Evolutionary conservation across 2,797 vertebrate species (phyloP), one percentile per base, ranked within the genome.

Genomic region (Numenius phaeopus): DNA sequence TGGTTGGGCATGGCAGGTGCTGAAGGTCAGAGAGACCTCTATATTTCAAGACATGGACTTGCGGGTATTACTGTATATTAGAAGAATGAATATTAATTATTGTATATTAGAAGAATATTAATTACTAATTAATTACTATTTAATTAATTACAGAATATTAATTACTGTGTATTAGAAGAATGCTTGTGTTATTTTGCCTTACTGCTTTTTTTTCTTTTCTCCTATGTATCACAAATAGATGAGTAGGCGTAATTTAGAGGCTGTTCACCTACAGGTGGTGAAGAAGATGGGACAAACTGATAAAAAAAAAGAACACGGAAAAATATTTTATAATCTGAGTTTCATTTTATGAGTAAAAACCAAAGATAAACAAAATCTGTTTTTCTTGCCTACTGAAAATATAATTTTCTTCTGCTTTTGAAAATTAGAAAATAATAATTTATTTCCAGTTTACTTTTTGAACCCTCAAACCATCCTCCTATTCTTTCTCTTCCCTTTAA

Each of bases 401-500:
- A 4, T 37, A 21, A 20, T 65, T 81, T 90, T 42, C 2, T 73
- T 87, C 30, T 70, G 14, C 7, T 83, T 92, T 90, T 79, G 4
- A 59, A 78, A 65, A n/a, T 3, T 26, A 29, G 9, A 47, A 90
- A 52, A 71, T 29, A 50, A 26, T 24, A 17, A 17, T 34, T 90
- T 92, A 7, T 4, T 65, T 72, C 61, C 18, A 4, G 5, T 67
- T 79, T 46, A 20, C 2, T 39, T 55, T 71, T 39, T 90, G 5
- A 30, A 34, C 13, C 3, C 3, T 69, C 26, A 32, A 65, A 65
- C 1, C 0, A 18, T 19, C 5, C 14, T 7, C 0, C 30, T 72
- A 16, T 37, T 49, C 1, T 61, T 58, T 82, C 8, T 69, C 17
- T 65, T 83, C 26, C 6, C 4, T 70, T 83, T 73, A 1, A 19